Conservation (phyloP, 2,797 vertebrate species). For the Cirrhinus molitorella region DNA sequence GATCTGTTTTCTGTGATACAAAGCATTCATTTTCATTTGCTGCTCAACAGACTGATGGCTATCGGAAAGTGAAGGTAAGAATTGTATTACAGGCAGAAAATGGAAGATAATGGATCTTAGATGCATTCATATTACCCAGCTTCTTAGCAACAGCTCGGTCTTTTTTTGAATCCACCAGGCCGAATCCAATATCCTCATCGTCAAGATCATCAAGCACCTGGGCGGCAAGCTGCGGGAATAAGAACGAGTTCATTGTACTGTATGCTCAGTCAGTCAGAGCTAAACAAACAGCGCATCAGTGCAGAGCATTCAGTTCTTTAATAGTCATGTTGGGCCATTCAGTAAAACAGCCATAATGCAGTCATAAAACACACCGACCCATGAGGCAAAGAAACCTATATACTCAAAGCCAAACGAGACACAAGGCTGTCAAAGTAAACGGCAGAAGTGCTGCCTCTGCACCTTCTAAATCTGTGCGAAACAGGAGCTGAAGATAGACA, state of each 20-base stretch:
- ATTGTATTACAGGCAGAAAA: background rate
- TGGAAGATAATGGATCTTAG: background rate
- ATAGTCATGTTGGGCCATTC: background rate
- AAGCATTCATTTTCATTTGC: background rate
- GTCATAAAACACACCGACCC: background rate
- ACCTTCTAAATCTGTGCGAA: slow-evolving; percentile 78
- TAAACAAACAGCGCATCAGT: background rate
- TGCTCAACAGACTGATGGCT: background rate
- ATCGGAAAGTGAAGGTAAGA: background rate
- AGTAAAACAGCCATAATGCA: slow-evolving; percentile 2
- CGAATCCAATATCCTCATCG: slow-evolving; percentile 90
- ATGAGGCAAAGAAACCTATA: background rate
- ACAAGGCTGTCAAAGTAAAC: slow-evolving; percentile 69
- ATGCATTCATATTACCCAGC: slow-evolving; percentile 78
- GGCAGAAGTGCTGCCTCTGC: slow-evolving; percentile 67
- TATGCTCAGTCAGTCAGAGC: background rate
- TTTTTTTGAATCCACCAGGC: slow-evolving; percentile 89
- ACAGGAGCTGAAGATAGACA: slow-evolving; percentile 75
- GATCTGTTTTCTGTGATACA: background rate
- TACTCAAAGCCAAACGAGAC: slow-evolving; percentile 56
- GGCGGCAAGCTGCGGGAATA: slow-evolving; percentile 84
- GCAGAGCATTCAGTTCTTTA: background rate
- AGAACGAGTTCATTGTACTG: background rate
- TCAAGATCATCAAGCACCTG: slow-evolving; percentile 91
- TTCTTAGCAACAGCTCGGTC: slow-evolving; percentile 86